A percentile compares a stretch with the other conserved stretches of the same genome.
Evolutionary conservation across 2,888 invertebrate genomes (phyloP).

Genomic region (Eupithecia centaureata): DNA sequence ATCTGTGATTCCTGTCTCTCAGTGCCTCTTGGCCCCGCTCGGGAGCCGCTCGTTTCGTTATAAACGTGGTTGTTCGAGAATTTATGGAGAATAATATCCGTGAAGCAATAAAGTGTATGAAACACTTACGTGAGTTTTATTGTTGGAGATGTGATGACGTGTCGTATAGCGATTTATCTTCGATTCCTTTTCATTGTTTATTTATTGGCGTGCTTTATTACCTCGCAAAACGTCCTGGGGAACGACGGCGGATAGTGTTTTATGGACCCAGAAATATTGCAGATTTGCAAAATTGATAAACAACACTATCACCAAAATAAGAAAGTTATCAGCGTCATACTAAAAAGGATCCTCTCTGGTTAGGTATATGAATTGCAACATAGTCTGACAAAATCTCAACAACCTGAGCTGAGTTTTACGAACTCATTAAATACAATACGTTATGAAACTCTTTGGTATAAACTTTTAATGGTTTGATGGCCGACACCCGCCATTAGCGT

Average conservation of each 20-base stretch:
- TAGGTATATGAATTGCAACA: background rate
- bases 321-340: too few species aligned
- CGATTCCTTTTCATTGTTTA: conserved; percentile 32
- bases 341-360: too few species aligned
- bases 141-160: conserved; percentile 57
- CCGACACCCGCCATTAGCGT: conserved; percentile 21
- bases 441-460: conserved; percentile 26
- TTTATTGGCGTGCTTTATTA: conserved; percentile 30
- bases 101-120: conserved; percentile 84
- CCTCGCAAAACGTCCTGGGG: conserved; percentile 12
- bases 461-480: conserved; percentile 34
- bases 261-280: conserved; percentile 12
- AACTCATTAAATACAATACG: conserved; percentile 27
- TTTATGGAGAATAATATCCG: conserved; percentile 83
- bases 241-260: conserved; percentile 14
- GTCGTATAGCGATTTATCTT: conserved; percentile 50
- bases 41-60: conserved; percentile 79
- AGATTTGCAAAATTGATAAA: background rate
- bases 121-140: conserved; percentile 79
- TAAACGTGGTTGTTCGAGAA: conserved; percentile 82
- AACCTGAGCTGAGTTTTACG: conserved; percentile 11
- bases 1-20: conserved; percentile 85
- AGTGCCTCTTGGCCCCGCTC: conserved; percentile 78
- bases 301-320: background rate
- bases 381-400: background rate